Evolutionary conservation across 2,113 vertebrate species (phyloP).

Genomic region (Nesoenas mayeri): DNA sequence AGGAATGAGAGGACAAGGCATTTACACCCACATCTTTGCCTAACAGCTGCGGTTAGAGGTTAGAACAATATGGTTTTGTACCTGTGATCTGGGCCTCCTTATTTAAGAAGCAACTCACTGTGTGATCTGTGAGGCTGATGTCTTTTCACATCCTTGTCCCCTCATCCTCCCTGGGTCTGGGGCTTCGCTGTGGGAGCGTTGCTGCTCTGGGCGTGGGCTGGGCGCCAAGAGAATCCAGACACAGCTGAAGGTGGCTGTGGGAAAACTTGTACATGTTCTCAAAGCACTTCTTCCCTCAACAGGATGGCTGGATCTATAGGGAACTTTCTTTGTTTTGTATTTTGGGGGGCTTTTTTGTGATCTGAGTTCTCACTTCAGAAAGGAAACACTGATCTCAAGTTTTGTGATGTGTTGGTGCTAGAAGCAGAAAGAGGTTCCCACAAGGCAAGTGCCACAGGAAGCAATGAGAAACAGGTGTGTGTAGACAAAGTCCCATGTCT

Average conservation of each 20-base stretch:
- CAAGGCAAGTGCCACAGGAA: rapidly evolving
- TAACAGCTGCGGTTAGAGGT: not conserved
- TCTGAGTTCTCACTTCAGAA: not conserved
- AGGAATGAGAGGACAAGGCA: not conserved
- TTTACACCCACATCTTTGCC: not conserved
- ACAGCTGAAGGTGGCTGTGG: rapidly evolving
- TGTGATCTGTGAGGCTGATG: not conserved
- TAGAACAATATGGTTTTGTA: not conserved
- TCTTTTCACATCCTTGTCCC: not conserved
- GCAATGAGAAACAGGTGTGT: not conserved
- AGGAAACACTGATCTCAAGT: not conserved
- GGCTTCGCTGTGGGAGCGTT: not conserved
- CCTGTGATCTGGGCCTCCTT: not conserved
- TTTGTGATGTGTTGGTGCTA: not conserved
- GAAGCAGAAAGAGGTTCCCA: not conserved
- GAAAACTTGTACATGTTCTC: not conserved
- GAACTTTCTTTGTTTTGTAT: not conserved
- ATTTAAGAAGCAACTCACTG: not conserved
- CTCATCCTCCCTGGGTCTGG: not conserved
- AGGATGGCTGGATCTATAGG: not conserved
- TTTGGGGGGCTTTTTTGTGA: not conserved
- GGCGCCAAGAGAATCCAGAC: not conserved
- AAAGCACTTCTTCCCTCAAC: not conserved
- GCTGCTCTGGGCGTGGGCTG: not conserved
- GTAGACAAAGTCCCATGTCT: not conserved